Base-by-base conservation (phyloP, 1,140 invertebrate genomes). In the Drosophila grimshawi region DNA sequence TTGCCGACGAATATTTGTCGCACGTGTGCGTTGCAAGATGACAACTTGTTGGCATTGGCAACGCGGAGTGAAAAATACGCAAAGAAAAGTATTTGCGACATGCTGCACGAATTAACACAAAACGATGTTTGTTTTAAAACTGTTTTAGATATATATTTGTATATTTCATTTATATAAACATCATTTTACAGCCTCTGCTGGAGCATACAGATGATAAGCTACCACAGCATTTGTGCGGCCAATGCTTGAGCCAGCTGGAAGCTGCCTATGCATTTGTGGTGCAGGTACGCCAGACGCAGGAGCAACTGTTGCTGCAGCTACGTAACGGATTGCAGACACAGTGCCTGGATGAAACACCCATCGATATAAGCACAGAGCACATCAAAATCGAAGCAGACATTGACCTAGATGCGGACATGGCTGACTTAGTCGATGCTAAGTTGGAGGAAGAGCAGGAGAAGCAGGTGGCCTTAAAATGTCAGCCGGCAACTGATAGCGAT, bases 71-170 rank as follows among this genome's bases (percentile, higher is more conserved):
- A 62, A 7, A 81, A 61, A 59, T 65, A 81, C 27, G 46, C 57
- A 29, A 71, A 73, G 8, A 86, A 75, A 67, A 78, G 65, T 39
- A 55, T 68, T 4, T 65, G 56, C 2, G 81, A 81, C 27, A 72
- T 78, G 19, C 63, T 89, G 35, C 70, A 65, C 8, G 85, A 83
- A 62, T 63, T 88, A 10, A 89, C 83, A 7, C 73, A 89, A 48
- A 80, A 81, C 5, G 81, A 85, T 73, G 83, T 88, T 6, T 2
- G 63, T 67, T 19, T 19, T 43, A 33, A 19, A 19, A 19, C 19
- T 19, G 0, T 19, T 19, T 19, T 29, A 48, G 10, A 7, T 5
- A 30, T 30, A 41, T 19, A 19, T 19, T 19, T 19, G 19, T 19
- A 19, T 19, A 19, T 2, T 41, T 41, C 10, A 3, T 41, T 8